These are phyloP conservation scores for Thunnus thynnus DNA, from an alignment of 2,113 vertebrate species.

Conservation along the genomic window DNA sequence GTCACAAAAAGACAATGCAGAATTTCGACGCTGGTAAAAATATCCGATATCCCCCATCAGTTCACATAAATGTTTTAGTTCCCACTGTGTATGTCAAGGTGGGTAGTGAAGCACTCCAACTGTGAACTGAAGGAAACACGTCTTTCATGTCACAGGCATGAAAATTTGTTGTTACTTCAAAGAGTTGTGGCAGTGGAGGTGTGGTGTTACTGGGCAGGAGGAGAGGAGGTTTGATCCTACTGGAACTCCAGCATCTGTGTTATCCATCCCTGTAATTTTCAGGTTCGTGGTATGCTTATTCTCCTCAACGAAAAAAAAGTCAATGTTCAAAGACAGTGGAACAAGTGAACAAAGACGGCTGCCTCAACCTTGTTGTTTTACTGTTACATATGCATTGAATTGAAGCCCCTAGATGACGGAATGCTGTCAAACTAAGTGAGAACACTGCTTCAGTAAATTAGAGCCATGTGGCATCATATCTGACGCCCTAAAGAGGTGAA, in stretches of 20 bases:
- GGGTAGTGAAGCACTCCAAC: slow-evolving; percentile 9
- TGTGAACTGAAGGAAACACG: slow-evolving; percentile 47
- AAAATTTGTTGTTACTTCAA: slow-evolving; percentile 60
- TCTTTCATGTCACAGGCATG: slow-evolving; percentile 59
- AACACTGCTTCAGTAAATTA: neutral
- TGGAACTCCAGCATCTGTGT: neutral
- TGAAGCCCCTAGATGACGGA: neutral
- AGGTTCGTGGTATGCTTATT: neutral
- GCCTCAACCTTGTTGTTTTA: slow-evolving; percentile 19
- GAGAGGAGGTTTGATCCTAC: neutral
- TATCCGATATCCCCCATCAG: slow-evolving; percentile 28
- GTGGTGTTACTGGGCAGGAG: slow-evolving; percentile 6
- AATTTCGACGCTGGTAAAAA: slow-evolving; percentile 27
- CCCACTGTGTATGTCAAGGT: slow-evolving; percentile 37
- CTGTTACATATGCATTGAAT: neutral
- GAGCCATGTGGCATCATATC: neutral
- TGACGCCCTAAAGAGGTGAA: neutral
- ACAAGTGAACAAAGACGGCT: slow-evolving; percentile 22
- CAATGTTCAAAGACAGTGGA: slow-evolving; percentile 3
- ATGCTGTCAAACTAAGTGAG: slow-evolving; percentile 15
- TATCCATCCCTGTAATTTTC: neutral
- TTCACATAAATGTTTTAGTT: slow-evolving; percentile 63
- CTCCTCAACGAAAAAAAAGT: slow-evolving; percentile 1
- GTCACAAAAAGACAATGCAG: slow-evolving; percentile 35
- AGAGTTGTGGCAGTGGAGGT: slow-evolving; percentile 25